Evolutionary conservation across 2,113 vertebrate genomes (phyloP).

Genomic region (Cercopithecus mona): DNA sequence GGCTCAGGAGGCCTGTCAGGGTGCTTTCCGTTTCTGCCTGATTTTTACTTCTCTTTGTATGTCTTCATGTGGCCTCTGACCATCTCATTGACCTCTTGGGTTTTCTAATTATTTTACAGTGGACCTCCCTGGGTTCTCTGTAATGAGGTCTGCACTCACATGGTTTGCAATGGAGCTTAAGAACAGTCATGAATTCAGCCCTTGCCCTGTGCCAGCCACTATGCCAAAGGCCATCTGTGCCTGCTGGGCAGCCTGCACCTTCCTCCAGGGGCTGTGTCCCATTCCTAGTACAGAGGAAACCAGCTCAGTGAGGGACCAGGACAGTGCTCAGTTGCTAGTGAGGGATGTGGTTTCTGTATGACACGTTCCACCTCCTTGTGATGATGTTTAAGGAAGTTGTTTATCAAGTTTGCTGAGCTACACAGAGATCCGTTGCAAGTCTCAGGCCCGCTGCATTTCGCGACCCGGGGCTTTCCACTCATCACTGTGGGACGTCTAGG

Average conservation of each 20-base stretch:
- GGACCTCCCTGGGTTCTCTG: neutral
- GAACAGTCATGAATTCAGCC: neutral
- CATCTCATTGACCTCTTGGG: neutral
- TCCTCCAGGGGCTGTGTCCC: fast-evolving
- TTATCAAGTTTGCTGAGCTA: neutral
- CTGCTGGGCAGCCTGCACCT: no score
- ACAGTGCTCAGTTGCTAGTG: fast-evolving
- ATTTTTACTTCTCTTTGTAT: neutral
- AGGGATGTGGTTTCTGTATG: fast-evolving
- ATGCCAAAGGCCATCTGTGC: neutral
- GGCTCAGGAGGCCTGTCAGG: neutral
- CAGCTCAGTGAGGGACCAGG: fast-evolving
- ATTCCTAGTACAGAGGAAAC: neutral
- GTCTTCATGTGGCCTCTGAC: neutral
- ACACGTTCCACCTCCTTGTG: fast-evolving
- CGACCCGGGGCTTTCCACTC: neutral
- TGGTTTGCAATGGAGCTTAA: neutral
- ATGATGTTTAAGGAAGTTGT: fast-evolving
- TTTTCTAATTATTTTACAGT: neutral
- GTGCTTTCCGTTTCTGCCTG: neutral
- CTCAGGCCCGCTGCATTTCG: fast-evolving
- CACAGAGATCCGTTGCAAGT: fast-evolving
- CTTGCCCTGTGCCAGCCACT: neutral
- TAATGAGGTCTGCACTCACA: no score
- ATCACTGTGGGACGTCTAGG: neutral